phyloP scores from a whole-genome alignment of 2,888 invertebrate genomes.

The Luperina testacea region DNA sequence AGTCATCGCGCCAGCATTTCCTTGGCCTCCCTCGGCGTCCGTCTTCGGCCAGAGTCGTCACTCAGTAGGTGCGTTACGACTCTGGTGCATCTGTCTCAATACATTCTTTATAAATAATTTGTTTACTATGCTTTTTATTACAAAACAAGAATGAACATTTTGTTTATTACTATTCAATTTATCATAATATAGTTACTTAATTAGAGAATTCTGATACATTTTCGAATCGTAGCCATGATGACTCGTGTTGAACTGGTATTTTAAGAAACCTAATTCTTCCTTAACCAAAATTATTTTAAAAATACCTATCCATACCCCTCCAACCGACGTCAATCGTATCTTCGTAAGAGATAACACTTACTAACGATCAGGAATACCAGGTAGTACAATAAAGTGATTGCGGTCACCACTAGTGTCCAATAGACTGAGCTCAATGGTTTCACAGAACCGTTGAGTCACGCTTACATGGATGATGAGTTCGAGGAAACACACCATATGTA shows the following conservation, averaged over 20 bases:
- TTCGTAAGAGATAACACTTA: not conserved
- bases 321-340: not conserved
- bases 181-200: not conserved
- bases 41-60: not conserved
- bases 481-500: conserved; percentile 25
- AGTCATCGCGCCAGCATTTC: not conserved
- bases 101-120: not conserved
- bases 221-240: not conserved
- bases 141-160: not conserved
- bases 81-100: not conserved
- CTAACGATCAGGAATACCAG: conserved; percentile 9
- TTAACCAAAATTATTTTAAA: not conserved
- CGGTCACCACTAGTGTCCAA: not conserved
- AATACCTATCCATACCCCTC: conserved; percentile 7
- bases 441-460: conserved; percentile 46
- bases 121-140: not conserved
- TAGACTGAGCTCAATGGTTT: conserved; percentile 15
- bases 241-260: not conserved
- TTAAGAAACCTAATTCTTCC: too few relatives aligned
- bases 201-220: not conserved
- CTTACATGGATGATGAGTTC: conserved; percentile 23
- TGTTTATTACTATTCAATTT: not conserved
- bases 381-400: not conserved
- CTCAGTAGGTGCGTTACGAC: not conserved
- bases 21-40: not conserved